Evolutionary conservation across 2,797 vertebrate genomes (phyloP).

Genomic region (Paramormyrops hopkinsi): DNA sequence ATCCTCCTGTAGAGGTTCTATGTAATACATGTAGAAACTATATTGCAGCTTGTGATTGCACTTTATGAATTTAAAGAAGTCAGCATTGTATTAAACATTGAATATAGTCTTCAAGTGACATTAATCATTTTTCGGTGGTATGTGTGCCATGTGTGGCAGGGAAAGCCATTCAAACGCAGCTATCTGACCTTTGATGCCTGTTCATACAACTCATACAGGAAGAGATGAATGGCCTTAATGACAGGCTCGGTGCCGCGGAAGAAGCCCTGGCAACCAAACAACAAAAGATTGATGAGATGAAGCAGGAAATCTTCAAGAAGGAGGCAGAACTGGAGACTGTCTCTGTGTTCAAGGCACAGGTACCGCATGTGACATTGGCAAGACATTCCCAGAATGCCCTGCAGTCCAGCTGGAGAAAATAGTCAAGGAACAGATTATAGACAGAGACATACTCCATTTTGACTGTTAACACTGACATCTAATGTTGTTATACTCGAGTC

Average conservation of each 20-base stretch:
- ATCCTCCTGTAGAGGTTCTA: not conserved
- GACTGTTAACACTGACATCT: not conserved
- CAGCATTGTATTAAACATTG: not conserved
- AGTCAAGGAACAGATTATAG: not conserved
- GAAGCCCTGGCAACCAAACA: conserved; percentile 83
- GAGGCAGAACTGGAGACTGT: conserved; percentile 87
- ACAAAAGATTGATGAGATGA: conserved; percentile 80
- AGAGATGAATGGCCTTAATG: conserved; percentile 52
- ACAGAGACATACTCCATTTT: not conserved
- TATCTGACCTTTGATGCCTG: not conserved
- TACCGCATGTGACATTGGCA: conserved; percentile 34
- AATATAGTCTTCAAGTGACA: not conserved
- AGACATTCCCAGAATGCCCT: not conserved
- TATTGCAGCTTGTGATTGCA: not conserved
- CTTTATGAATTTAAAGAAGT: not conserved
- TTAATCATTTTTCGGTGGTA: not conserved
- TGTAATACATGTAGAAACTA: not conserved
- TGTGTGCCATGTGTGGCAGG: not conserved
- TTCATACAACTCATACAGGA: conserved; percentile 23
- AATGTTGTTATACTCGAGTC: not conserved
- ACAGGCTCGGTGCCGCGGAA: conserved; percentile 72
- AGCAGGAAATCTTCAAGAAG: conserved; percentile 71
- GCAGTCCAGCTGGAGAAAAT: not conserved
- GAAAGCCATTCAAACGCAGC: not conserved
- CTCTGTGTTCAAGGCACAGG: conserved; percentile 83